Percentiles rank a stretch among this genome's conserved stretches.
phyloP scores from a whole-genome alignment of 2,888 invertebrate genomes.

The Cheilosia soror region DNA sequence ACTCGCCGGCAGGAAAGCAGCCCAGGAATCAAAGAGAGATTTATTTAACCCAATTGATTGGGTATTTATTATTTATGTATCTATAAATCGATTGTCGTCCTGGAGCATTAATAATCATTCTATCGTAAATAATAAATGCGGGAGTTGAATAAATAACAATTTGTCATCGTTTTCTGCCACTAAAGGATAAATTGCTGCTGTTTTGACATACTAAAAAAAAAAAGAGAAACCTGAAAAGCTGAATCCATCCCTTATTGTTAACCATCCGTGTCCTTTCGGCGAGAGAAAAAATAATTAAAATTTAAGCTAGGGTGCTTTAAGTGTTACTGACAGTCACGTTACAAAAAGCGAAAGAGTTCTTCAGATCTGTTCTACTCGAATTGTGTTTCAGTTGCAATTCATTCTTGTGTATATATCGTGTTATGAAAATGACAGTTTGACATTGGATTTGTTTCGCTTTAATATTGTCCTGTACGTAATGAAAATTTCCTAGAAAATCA shows the following conservation, averaged over 20 bases:
- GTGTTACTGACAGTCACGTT: not conserved
- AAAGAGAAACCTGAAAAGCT: not conserved
- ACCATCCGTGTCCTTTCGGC: not conserved
- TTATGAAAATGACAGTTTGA: not conserved
- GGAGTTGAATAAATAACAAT: constrained; percentile 53
- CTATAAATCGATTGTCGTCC: constrained; percentile 42
- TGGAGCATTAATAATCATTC: constrained; percentile 42
- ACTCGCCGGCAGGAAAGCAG: no score
- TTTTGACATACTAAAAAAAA: not conserved
- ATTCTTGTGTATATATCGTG: not conserved
- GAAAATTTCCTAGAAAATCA: no score
- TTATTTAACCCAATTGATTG: constrained; percentile 47
- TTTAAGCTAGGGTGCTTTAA: not conserved
- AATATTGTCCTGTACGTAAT: no score
- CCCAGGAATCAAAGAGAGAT: not conserved
- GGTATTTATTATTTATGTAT: constrained; percentile 43
- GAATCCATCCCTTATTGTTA: not conserved
- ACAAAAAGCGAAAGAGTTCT: not conserved
- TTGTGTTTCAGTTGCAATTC: not conserved
- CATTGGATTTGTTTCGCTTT: no score
- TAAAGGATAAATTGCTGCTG: constrained; percentile 2
- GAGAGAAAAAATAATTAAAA: not conserved
- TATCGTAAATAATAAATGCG: constrained; percentile 34
- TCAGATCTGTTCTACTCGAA: not conserved
- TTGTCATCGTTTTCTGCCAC: constrained; percentile 34